Evolutionary conservation across 2,797 vertebrate species (phyloP).

Genomic region (Acipenser ruthenus): DNA sequence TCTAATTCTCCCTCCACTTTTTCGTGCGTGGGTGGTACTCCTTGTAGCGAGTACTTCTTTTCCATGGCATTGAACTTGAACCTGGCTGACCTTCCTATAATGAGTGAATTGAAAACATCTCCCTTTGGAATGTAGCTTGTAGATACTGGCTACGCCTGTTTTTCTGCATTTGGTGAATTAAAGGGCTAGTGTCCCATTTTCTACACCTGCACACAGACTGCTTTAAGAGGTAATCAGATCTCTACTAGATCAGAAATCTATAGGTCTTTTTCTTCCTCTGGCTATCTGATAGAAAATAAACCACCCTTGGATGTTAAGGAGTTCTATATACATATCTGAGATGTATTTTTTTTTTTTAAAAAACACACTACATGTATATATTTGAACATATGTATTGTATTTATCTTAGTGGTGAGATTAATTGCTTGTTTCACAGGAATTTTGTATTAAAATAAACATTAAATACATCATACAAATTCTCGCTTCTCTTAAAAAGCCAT

Average conservation of each 20-base stretch:
- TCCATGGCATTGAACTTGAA: conserved; percentile 98
- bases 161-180: conserved; percentile 79
- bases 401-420: no score
- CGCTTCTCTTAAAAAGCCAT: no score
- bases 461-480: no score
- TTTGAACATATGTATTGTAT: no score
- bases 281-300: conserved; percentile 1
- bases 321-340: conserved; percentile 2
- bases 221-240: conserved; percentile 5
- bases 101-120: conserved; percentile 99
- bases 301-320: conserved; percentile 1
- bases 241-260: background rate
- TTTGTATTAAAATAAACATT: no score
- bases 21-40: conserved; percentile 80
- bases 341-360: background rate
- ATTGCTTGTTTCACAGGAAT: no score
- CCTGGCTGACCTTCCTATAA: conserved; percentile 85
- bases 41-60: conserved; percentile 77
- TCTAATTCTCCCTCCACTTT: conserved; percentile 71
- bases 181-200: conserved; percentile 66
- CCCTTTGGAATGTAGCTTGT: conserved; percentile 91
- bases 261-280: no score
- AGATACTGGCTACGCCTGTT: conserved; percentile 76
- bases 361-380: no score
- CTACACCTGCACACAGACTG: conserved; percentile 31